Base-by-base conservation (phyloP, 2,888 invertebrate genomes). In the Auanema freiburgensis region DNA sequence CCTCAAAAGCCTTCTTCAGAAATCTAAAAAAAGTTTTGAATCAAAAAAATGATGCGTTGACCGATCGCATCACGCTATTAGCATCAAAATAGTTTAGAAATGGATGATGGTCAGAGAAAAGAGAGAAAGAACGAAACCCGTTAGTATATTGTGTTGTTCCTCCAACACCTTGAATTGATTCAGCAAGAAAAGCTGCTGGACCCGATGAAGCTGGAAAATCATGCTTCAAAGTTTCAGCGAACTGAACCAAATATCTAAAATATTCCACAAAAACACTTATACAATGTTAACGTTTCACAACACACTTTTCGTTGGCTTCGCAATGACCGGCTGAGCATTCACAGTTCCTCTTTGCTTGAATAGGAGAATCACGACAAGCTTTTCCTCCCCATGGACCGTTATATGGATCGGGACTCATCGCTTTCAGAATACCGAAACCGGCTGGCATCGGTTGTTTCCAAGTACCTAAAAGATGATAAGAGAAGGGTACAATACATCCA, bases 101-200 rank as follows among this genome's bases (percentile, higher is more conserved):
- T 14, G 4, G 44, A 16, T 12, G 21, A 43, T 8, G 16, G 40
- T 4, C 40, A 16, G 16, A 23, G 25, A 18, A 52, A 24, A 18
- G 5, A 18, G 18, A 18, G 11, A 52, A 0, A 16, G 44, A 40
- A n/a, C 14, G 55, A 52, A 44, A 71, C 71, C 73, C 74, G 49
- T 73, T 68, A 0, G 97, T 93, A 83, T 89, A 96, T 84, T 97
- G 97, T 0, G 96, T 91, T 0, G 90, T 88, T 0, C 97, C 97
- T 14, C 95, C 95, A 8, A 94, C 91, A 16, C 97, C 97, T 87
- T 88, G 96, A 74, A 98, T 96, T 0, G 93, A 91, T 85, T 98
- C 97, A 0, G 92, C 92, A 84, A 96, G 91, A 84, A 96, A 90
- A 5, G 90, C 96, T 0, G 94, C 97, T 5, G 93, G 88, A 59